Evolutionary conservation across 2,113 vertebrate species (phyloP), one percentile per base, ranked within the genome.

Genomic region (Macaca mulatta): DNA sequence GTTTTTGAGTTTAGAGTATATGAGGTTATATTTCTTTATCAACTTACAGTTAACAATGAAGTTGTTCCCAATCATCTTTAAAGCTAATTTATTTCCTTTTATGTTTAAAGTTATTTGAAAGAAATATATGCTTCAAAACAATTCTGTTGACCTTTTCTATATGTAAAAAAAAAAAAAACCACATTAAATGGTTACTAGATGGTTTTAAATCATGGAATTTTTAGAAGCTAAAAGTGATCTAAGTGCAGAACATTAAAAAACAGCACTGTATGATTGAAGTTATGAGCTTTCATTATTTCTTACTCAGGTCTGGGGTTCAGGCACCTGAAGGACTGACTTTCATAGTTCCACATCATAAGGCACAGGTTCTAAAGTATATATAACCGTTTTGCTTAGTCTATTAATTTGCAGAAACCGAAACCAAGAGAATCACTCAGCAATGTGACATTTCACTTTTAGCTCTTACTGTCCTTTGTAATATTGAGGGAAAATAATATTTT

Each of bases 321-420:
- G 64, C 25, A 48, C n/a, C 61, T 20, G 70, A 87, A 86, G 40
- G 22, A 55, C 75, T 79, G 43, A 2, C 38, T 45, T 96, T 75
- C 52, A 27, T 50, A 40, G 22, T 95, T 97, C 30, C n/a, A 55
- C 18, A 77, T 70, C 45, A 85, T 72, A 89, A 93, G 72, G 57
- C 38, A 61, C 59, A 79, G 30, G 8, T 74, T 82, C 78, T 82
- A 89, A 94, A 84, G 64, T 38, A 64, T 22, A 92, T 93, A 61
- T 90, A 70, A 82, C 25, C 43, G 90, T 81, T 93, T 94, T 82
- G 74, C 48, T 93, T 91, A 77, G 72, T 55, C 70, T 81, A 5
- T 84, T 94, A 93, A 89, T 70, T 50, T 93, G 83, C 38, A 95
- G 83, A 94, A 93, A 70, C 48, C 30, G 30, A 78, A 61, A 89